Conservation (phyloP, 1,140 invertebrate species). For the Cylas formicarius region DNA sequence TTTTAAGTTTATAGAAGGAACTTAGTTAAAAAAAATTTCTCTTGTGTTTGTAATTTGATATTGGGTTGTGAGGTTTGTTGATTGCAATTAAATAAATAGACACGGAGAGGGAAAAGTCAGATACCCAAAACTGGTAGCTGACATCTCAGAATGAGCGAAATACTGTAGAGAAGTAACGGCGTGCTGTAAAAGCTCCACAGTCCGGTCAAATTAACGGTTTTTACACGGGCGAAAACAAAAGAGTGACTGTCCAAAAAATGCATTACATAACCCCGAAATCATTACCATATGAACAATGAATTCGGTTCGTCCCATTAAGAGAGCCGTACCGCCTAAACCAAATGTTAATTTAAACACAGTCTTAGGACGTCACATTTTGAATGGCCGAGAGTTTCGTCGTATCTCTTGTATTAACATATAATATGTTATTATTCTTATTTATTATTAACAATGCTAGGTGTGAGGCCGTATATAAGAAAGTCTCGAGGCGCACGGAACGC, state of each 20-base stretch:
- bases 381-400: slow-evolving; percentile 26
- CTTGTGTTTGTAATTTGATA: too few relatives aligned
- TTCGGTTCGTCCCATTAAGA: slow-evolving; percentile 35
- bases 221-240: slow-evolving; percentile 1
- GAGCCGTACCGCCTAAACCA: slow-evolving; percentile 33
- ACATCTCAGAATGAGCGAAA: too few relatives aligned
- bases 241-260: slow-evolving; percentile 17
- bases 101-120: too few relatives aligned
- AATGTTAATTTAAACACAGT: slow-evolving; percentile 39
- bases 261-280: slow-evolving; percentile 18
- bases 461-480: slow-evolving; percentile 29
- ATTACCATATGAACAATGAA: slow-evolving; percentile 42
- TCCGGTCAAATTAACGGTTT: too few relatives aligned
- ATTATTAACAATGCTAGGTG: slow-evolving; percentile 40
- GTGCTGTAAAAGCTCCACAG: too few relatives aligned
- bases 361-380: slow-evolving; percentile 36
- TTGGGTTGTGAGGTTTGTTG: too few relatives aligned
- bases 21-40: too few relatives aligned
- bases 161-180: too few relatives aligned
- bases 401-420: slow-evolving; percentile 41
- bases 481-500: slow-evolving; percentile 5
- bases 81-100: too few relatives aligned
- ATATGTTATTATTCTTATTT: slow-evolving; percentile 43
- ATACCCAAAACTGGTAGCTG: too few relatives aligned
- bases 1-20: too few relatives aligned